Conservation (phyloP, 2,888 invertebrate genomes). For the Eupithecia tripunctaria region DNA sequence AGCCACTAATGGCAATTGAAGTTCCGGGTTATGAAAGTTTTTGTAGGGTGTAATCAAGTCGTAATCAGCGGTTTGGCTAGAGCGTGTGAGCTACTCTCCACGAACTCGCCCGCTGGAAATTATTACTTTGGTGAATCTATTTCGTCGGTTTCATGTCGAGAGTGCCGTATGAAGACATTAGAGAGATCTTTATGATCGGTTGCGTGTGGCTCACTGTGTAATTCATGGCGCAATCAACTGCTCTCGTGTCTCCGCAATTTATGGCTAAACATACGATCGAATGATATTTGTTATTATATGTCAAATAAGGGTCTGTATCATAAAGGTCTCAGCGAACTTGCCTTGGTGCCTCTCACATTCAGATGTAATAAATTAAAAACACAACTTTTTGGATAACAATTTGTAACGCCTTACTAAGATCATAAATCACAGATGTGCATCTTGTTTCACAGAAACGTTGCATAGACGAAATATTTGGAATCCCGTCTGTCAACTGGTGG, state of each 20-base stretch:
- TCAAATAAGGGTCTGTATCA: constrained; percentile 35
- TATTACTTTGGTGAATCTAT: constrained; percentile 72
- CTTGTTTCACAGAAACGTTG: constrained; percentile 76
- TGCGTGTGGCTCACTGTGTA: constrained; percentile 74
- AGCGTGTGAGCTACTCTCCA: constrained; percentile 77
- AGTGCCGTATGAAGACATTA: constrained; percentile 80
- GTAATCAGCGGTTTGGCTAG: constrained; percentile 79
- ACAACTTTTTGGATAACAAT: constrained; percentile 69
- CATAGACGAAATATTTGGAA: constrained; percentile 81
- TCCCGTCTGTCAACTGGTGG: constrained; percentile 76
- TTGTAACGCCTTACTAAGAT: constrained; percentile 72
- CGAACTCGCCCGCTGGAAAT: constrained; percentile 67
- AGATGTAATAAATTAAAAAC: constrained; percentile 64
- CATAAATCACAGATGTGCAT: constrained; percentile 75
- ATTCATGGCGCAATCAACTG: constrained; percentile 72
- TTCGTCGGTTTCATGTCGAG: constrained; percentile 65
- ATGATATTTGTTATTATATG: constrained; percentile 55
- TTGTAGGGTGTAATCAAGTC: constrained; percentile 81
- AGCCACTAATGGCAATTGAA: constrained; percentile 76
- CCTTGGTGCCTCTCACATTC: constrained; percentile 45
- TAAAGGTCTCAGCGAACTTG: constrained; percentile 41
- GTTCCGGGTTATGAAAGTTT: constrained; percentile 82
- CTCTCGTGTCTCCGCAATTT: constrained; percentile 69
- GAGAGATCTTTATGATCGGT: constrained; percentile 73
- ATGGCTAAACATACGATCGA: constrained; percentile 61